Evolutionary conservation across 2,113 vertebrate genomes (phyloP), one percentile per base, ranked within the genome.

Genomic region (Equus przewalskii): DNA sequence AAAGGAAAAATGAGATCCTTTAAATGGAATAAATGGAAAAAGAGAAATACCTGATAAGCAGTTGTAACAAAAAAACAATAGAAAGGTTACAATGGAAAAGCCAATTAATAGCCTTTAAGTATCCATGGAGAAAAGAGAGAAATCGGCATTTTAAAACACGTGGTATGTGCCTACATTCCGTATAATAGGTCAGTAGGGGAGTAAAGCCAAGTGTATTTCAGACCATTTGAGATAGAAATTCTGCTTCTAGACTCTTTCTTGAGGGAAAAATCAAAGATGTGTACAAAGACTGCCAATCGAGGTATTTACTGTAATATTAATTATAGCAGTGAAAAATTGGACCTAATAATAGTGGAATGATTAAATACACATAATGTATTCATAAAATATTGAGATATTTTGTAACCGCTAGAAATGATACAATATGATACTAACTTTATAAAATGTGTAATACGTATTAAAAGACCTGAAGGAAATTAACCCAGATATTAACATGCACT

Each of bases 201-300:
- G 19, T 41, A 70, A 89, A 89, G 56, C 26, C n/a, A 89, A 78
- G 56, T 64, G 15, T 54, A 64, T 78, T 65, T 93, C 60, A 91
- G 28, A 19, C 24, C 14, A 12, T 86, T 78, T 56, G 62, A 92
- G 44, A 54, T 92, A 60, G 79, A 79, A 72, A 70, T 75, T 92
- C 49, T 95, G n/a, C 72, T 87, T 75, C 33, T 73, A 49, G 64
- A 83, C 41, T 60, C 24, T 70, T 89, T 88, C 41, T 72, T 82
- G 36, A 95, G 60, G 70, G 67, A 82, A 82, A 92, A 82, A 70
- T 64, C 36, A 89, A 93, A 96, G 44, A 28, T 83, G 28, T 54
- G 1, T 73, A 36, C 11, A 72, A 46, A 86, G 36, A 89, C n/a
- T 90, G 33, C 15, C 80, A 41, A 26, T 94, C 22, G 73, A 56